Percentiles rank a stretch among this genome's conserved stretches.
phyloP scores from a whole-genome alignment of 2,113 vertebrate genomes.

The Proterorhinus semilunaris region DNA sequence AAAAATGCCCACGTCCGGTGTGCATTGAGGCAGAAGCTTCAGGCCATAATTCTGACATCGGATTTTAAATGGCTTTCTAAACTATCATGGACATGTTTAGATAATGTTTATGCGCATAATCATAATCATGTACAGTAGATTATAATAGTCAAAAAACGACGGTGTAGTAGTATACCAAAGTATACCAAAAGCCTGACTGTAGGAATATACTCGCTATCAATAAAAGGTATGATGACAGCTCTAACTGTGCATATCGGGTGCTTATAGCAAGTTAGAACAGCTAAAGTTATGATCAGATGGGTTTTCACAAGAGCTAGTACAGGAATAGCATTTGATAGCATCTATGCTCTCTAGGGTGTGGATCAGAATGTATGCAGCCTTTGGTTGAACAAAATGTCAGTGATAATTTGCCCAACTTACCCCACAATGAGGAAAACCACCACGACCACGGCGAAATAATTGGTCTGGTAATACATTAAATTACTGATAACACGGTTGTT shows the following conservation, averaged over 20 bases:
- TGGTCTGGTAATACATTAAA: constrained; percentile 93
- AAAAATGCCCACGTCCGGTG: constrained; percentile 6
- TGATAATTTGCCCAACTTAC: constrained; percentile 74
- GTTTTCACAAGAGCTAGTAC: neutral
- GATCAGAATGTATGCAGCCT: constrained; percentile 32
- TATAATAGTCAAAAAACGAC: neutral
- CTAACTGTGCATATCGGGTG: neutral
- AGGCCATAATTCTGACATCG: constrained; percentile 32
- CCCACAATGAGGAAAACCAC: constrained; percentile 87
- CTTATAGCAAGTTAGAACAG: neutral
- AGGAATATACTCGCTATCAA: too few relatives aligned
- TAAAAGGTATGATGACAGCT: neutral
- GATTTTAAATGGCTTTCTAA: too few relatives aligned
- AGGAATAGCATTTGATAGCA: constrained; percentile 14
- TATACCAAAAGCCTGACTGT: too few relatives aligned
- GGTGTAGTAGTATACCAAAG: too few relatives aligned
- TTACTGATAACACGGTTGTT: constrained; percentile 96
- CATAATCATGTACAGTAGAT: too few relatives aligned
- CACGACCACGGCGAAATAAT: constrained; percentile 84
- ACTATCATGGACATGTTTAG: neutral
- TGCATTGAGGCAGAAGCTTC: neutral
- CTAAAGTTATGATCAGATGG: neutral
- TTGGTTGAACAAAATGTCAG: constrained; percentile 26
- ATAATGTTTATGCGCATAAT: neutral
- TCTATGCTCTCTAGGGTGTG: constrained; percentile 38